Conservation (phyloP, 2,797 vertebrate species). For the Sarcophilus harrisii region DNA sequence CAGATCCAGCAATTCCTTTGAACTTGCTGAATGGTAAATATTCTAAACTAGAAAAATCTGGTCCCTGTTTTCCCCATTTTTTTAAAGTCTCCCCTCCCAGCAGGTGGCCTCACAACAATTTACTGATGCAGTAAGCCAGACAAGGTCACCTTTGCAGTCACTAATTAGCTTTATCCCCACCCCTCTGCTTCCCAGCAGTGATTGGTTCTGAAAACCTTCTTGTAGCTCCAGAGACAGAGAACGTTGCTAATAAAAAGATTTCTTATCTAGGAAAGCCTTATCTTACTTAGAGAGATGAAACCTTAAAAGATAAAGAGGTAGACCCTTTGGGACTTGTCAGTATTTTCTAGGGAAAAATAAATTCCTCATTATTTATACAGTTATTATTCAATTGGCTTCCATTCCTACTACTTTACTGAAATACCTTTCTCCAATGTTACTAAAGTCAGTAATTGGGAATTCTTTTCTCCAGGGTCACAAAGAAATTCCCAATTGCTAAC, state of each 20-base stretch:
- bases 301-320: not conserved
- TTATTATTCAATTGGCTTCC: not conserved
- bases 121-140: not conserved
- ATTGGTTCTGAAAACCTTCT: not conserved
- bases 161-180: not conserved
- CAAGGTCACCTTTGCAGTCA: not conserved
- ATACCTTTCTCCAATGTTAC: too few relatives aligned
- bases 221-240: not conserved
- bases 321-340: not conserved
- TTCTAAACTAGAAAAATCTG: not conserved
- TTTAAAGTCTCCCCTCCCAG: not conserved
- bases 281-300: slow-evolving; percentile 16
- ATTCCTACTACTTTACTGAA: too few relatives aligned
- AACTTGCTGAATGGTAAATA: not conserved
- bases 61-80: slow-evolving; percentile 6
- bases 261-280: not conserved
- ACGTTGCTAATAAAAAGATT: slow-evolving; percentile 16
- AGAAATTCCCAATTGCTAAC: not conserved
- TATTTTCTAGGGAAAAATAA: not conserved
- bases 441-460: not conserved
- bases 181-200: not conserved
- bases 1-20: not conserved
- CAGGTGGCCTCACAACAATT: not conserved
- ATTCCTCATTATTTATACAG: not conserved
- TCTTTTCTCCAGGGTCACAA: not conserved